Percentiles rank a stretch among this genome's conserved stretches.
Conservation (phyloP, 2,113 vertebrate genomes). For the Notothenia coriiceps region DNA sequence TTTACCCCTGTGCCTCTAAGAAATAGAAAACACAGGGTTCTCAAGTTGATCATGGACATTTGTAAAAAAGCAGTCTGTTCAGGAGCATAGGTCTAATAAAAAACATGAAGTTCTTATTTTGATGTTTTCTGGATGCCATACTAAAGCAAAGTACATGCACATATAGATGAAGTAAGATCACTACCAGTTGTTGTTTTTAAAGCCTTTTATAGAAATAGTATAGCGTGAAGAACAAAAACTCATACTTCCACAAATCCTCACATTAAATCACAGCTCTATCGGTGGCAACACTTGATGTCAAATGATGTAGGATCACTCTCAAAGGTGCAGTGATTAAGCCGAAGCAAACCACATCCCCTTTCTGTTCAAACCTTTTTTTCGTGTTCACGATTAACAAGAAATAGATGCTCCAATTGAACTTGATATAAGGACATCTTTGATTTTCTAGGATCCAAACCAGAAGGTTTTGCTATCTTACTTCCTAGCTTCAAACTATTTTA, state of each 20-base stretch:
- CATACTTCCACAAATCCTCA: not conserved
- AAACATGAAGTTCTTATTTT: too few relatives aligned
- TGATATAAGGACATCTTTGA: not conserved
- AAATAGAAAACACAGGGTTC: not conserved
- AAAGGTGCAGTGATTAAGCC: not conserved
- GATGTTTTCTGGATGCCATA: too few relatives aligned
- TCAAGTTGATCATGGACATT: constrained; percentile 13
- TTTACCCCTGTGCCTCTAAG: not conserved
- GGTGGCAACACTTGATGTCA: not conserved
- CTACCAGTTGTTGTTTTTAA: not conserved
- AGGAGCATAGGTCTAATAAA: too few relatives aligned
- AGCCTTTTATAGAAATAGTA: not conserved
- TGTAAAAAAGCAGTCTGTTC: too few relatives aligned
- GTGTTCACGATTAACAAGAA: not conserved
- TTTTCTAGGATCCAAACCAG: not conserved
- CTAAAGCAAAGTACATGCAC: too few relatives aligned
- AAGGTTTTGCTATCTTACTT: not conserved
- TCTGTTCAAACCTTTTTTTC: not conserved
- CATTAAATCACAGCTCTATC: not conserved
- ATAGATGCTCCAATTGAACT: not conserved
- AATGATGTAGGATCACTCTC: not conserved
- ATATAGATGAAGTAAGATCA: too few relatives aligned
- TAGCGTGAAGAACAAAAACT: not conserved
- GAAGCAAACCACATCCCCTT: not conserved
- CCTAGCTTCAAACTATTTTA: not conserved